Percentiles rank a stretch among this genome's conserved stretches.
phyloP scores from a whole-genome alignment of 2,797 vertebrate species.

The Gastrophryne carolinensis region DNA sequence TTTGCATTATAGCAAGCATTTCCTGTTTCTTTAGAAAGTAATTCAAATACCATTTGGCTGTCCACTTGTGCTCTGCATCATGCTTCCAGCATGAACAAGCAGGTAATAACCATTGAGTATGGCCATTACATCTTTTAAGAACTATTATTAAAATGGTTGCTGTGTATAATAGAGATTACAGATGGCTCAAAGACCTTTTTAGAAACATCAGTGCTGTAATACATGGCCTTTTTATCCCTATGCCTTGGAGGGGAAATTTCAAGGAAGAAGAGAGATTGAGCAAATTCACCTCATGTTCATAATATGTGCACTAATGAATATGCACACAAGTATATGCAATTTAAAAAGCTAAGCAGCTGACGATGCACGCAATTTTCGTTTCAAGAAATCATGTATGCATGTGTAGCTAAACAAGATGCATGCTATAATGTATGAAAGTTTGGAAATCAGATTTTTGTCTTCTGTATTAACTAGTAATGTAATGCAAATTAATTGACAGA shows the following conservation, averaged over 20 bases:
- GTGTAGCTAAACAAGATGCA: constrained; percentile 8
- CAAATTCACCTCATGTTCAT: constrained; percentile 1
- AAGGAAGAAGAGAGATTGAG: constrained; percentile 53
- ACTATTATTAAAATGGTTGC: constrained; percentile 83
- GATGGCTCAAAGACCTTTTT: constrained; percentile 78
- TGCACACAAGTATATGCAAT: background rate
- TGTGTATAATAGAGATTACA: constrained; percentile 84
- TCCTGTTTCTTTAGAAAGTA: constrained; percentile 70
- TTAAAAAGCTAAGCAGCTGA: background rate
- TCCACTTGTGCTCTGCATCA: constrained; percentile 76
- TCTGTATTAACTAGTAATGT: constrained; percentile 1
- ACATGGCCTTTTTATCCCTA: constrained; percentile 74
- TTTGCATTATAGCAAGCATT: constrained; percentile 65
- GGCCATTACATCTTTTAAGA: constrained; percentile 78
- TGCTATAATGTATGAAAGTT: background rate
- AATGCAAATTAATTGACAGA: background rate
- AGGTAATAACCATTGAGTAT: constrained; percentile 77
- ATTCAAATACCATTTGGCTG: constrained; percentile 74
- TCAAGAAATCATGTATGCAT: background rate
- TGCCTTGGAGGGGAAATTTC: constrained; percentile 63
- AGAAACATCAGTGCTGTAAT: constrained; percentile 76
- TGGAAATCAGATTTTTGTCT: background rate
- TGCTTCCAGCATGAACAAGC: constrained; percentile 75
- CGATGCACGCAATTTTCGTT: background rate
- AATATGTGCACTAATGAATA: constrained; percentile 6